Evolutionary conservation across 2,113 vertebrate genomes (phyloP), one percentile per base, ranked within the genome.

Genomic region (Neotragus pygmaeus): DNA sequence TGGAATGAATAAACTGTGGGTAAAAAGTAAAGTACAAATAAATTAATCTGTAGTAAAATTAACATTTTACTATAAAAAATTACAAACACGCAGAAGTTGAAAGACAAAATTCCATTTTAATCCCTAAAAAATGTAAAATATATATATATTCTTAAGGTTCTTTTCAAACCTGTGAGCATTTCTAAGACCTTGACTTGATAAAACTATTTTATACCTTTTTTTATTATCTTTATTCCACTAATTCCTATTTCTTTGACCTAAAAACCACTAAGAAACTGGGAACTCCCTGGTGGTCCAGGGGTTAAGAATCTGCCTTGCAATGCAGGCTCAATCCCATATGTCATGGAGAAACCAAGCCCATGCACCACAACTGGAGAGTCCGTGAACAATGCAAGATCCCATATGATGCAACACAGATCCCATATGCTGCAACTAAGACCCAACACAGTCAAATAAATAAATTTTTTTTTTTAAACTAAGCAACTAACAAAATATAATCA

Each of bases 111-210:
- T 88, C 13, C 53, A 93, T 84, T 95, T 96, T 75, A 92, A 90
- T 62, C 5, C 12, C 23, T 70, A 36, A 91, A 97, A 97, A 86
- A 77, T 91, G 6, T 62, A 80, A 47, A 92, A 96, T 13, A 43
- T 43, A 43, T 43, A 43, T 43, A 77, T 45, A 57, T 85, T 84
- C 43, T 77, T 93, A 78, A 91, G 62, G 25, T 51, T 64, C 51
- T 90, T 87, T 62, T 87, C 57, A 96, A 95, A 87, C 9, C 27
- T 77, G 36, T 83, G 15, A 88, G 21, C 62, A 96, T 89, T 97
- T 96, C 60, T 64, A 78, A 97, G 94, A 88, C n/a, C 30, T 28
- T 86, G 16, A 95, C 70, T 96, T 95, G 7, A 55, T 93, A 94
- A 96, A 84, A 62, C 58, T 92, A 92, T 93, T 94, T 97, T 43